phyloP scores from a whole-genome alignment of 2,888 invertebrate species.

The Scrobipalpa costella region DNA sequence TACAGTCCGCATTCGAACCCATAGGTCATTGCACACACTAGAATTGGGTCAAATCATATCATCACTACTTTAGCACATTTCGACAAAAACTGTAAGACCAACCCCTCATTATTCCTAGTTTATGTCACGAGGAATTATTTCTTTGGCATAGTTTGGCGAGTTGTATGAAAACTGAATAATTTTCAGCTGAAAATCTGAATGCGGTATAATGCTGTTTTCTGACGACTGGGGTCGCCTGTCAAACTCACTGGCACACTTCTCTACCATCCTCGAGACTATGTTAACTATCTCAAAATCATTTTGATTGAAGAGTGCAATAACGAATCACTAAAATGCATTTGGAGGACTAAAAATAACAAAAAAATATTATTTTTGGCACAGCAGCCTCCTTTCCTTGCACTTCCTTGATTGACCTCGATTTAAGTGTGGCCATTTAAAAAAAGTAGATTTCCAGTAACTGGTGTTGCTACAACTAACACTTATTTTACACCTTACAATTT shows the following conservation, averaged over 20 bases:
- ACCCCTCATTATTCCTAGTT: constrained; percentile 36
- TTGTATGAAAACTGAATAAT: constrained; percentile 48
- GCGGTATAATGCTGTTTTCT: constrained; percentile 65
- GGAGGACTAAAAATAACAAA: constrained; percentile 59
- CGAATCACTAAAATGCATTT: constrained; percentile 57
- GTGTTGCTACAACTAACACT: no score
- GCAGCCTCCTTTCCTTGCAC: constrained; percentile 64
- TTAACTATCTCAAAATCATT: constrained; percentile 58
- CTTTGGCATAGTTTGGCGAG: constrained; percentile 38
- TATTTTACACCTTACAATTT: no score
- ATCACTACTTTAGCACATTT: constrained; percentile 47
- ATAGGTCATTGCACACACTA: constrained; percentile 78
- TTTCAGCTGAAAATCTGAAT: constrained; percentile 52
- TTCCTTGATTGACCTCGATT: constrained; percentile 67
- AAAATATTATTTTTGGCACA: constrained; percentile 57
- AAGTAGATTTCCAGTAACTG: no score
- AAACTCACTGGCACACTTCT: constrained; percentile 52
- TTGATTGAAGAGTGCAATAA: constrained; percentile 40
- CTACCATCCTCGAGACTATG: constrained; percentile 45
- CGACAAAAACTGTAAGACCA: constrained; percentile 41
- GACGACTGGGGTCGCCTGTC: constrained; percentile 41
- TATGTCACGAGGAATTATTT: constrained; percentile 41
- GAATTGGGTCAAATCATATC: constrained; percentile 77
- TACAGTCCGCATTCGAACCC: constrained; percentile 72
- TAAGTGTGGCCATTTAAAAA: constrained; percentile 46